phyloP scores from a whole-genome alignment of 2,888 invertebrate genomes.

The Atethmia centrago region DNA sequence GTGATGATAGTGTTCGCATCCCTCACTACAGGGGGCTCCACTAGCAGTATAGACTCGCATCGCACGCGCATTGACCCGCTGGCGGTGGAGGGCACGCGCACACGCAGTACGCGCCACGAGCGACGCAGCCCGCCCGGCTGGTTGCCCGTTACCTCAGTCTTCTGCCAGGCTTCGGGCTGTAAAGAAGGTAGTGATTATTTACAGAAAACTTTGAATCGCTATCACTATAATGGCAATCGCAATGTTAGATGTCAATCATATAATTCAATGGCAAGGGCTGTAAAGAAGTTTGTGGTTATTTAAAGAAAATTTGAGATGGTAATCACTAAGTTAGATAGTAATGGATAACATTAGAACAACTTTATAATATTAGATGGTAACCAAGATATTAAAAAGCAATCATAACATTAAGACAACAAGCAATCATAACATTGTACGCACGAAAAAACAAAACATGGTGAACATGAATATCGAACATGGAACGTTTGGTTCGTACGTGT shows the following conservation, averaged over 20 bases:
- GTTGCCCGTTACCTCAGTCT: conserved; percentile 80
- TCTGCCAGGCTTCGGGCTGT: conserved; percentile 86
- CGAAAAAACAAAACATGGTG: too few species aligned
- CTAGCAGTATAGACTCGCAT: conserved; percentile 82
- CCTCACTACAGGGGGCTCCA: conserved; percentile 84
- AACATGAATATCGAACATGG: too few species aligned
- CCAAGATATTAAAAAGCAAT: too few species aligned
- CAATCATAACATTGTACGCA: too few species aligned
- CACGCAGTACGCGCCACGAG: conserved; percentile 83
- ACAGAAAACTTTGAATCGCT: too few species aligned
- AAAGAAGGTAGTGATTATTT: conserved; percentile 22
- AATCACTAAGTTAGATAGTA: too few species aligned
- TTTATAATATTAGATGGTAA: too few species aligned
- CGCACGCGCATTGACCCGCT: conserved; percentile 84
- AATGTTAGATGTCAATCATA: not conserved
- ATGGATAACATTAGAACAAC: too few species aligned
- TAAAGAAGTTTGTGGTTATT: conserved; percentile 21
- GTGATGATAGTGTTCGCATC: conserved; percentile 81
- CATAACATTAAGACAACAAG: too few species aligned
- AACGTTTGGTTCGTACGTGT: too few species aligned
- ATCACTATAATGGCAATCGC: not conserved
- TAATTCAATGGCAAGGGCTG: conserved; percentile 69
- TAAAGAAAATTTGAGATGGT: not conserved
- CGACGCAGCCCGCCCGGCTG: conserved; percentile 83
- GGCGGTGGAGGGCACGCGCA: conserved; percentile 80